A percentile compares a stretch with the other conserved stretches of the same genome.
Evolutionary conservation across 2,888 invertebrate genomes (phyloP).

Genomic region (Emesis furor): DNA sequence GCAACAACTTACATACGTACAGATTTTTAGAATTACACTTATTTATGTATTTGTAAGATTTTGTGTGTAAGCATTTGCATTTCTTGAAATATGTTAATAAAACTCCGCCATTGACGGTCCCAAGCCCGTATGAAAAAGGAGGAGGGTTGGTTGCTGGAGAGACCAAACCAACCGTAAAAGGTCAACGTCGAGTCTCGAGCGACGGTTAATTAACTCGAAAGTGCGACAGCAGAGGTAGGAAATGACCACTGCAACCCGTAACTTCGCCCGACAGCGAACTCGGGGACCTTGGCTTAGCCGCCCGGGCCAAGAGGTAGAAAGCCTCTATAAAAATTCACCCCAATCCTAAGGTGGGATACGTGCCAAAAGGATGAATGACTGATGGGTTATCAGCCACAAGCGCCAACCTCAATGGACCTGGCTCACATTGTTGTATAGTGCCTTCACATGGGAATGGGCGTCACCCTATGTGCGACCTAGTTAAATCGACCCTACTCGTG

Average conservation of each 20-base stretch:
- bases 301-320: slow-evolving; percentile 47
- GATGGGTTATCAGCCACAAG: slow-evolving; percentile 50
- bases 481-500: slow-evolving; percentile 2
- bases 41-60: no score
- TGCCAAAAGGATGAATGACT: slow-evolving; percentile 57
- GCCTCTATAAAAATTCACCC: slow-evolving; percentile 64
- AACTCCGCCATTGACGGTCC: slow-evolving; percentile 12
- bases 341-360: slow-evolving; percentile 61
- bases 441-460: slow-evolving; percentile 39
- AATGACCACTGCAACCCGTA: slow-evolving; percentile 45
- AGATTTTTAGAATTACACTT: no score
- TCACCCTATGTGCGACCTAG: neutral
- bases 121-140: slow-evolving; percentile 13
- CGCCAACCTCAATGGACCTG: slow-evolving; percentile 61
- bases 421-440: slow-evolving; percentile 57
- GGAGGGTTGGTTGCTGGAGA: neutral
- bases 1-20: no score
- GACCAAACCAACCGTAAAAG: slow-evolving; percentile 21
- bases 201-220: slow-evolving; percentile 38
- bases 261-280: neutral
- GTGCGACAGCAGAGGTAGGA: slow-evolving; percentile 33
- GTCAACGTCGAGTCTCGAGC: slow-evolving; percentile 43
- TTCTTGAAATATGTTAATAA: no score
- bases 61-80: no score
- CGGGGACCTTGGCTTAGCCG: slow-evolving; percentile 48